Base-by-base conservation (phyloP, 2,113 vertebrate species). In the Verasper variegatus region DNA sequence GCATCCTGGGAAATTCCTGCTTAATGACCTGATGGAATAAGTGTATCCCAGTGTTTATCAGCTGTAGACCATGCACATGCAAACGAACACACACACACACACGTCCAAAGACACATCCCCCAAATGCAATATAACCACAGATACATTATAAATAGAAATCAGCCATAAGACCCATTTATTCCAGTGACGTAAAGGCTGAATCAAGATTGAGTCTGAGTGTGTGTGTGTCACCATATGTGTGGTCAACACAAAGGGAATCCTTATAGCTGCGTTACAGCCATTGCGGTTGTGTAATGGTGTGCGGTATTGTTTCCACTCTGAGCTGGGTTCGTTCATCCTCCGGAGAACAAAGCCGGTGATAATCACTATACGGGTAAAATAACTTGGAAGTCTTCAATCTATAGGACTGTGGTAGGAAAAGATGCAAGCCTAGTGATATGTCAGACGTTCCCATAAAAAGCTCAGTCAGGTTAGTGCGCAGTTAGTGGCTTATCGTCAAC, bases 401-500 rank as follows among this genome's bases (percentile, higher is more conserved):
- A 77, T 82, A 87, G 51, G 65, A 74, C 17, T 80, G 82, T 57
- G 88, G 86, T 58, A 12, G 86, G 82, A 89, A 88, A 80, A 59
- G 57, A 27, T 17, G 18, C 61, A 45, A 54, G 63, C 51, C 35
- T 13, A 51, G 64, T 23, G 65, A 78, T 54, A 70, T 68, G 74
- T 54, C 24, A 78, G 71, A 82, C 18, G 79, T 89, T 92, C 77
- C 88, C 86, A 72, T 71, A 78, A 83, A 82, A 83, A 71, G 76
- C 67, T 56, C 57, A 64, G 76, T 68, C 59, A 73, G 59, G 82
- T 88, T 86, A 31, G 18, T 56, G 47, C 68, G 82, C 68, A 88
- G 78, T 90, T 89, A 87, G 86, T 87, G 87, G 87, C 74, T 86
- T 75, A 2, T 26, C 24, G 76, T 83, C 81, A 71, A 78, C 76